phyloP scores from a whole-genome alignment of 2,888 invertebrate genomes.

The Drosophila kanekoi region DNA sequence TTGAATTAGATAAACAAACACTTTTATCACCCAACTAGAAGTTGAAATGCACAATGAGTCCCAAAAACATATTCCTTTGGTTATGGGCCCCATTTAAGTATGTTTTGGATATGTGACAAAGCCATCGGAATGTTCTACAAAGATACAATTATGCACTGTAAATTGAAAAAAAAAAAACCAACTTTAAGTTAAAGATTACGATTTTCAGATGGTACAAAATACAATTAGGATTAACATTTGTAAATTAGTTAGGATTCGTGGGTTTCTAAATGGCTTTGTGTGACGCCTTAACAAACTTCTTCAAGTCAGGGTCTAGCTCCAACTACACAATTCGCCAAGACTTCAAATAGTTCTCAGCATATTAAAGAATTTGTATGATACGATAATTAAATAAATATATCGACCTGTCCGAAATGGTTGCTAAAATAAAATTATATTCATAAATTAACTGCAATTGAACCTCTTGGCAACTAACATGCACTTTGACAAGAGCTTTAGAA shows the following conservation, averaged over 20 bases:
- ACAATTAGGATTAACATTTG: neutral
- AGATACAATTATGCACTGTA: slow-evolving; percentile 1
- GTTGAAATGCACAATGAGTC: neutral
- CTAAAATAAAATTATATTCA: too few relatives aligned
- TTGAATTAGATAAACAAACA: neutral
- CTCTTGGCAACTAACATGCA: slow-evolving; percentile 1
- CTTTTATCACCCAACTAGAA: neutral
- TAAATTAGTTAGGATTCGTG: neutral
- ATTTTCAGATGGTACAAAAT: neutral
- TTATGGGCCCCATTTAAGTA: slow-evolving; percentile 9
- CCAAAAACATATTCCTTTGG: slow-evolving; percentile 1
- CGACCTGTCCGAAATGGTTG: too few relatives aligned
- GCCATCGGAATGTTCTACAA: neutral
- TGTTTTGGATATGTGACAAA: neutral
- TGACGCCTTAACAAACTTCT: too few relatives aligned
- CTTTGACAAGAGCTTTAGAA: neutral
- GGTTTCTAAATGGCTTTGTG: neutral
- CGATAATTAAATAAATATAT: too few relatives aligned
- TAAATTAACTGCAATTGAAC: too few relatives aligned
- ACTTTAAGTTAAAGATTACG: neutral
- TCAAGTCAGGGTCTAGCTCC: too few relatives aligned
- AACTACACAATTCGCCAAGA: neutral
- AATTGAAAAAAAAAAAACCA: neutral
- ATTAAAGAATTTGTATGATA: too few relatives aligned
- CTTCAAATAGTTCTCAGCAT: neutral